Percentiles rank a stretch among this genome's conserved stretches.
phyloP scores from a whole-genome alignment of 2,797 vertebrate genomes.

The Pterois miles region DNA sequence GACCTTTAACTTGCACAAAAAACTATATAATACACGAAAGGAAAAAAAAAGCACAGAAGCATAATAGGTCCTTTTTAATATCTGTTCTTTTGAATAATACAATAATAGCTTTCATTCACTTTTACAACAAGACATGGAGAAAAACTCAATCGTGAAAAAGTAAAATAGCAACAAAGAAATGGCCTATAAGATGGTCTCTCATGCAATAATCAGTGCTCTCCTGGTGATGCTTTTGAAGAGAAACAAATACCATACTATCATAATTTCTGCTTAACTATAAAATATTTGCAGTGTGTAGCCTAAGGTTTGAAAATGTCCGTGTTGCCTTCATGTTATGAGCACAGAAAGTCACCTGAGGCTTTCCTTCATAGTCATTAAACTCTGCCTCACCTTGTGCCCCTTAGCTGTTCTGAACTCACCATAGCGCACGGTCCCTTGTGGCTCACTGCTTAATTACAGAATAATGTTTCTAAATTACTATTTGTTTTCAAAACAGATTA shows the following conservation, averaged over 20 bases:
- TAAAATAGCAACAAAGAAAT: background rate
- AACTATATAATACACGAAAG: no score
- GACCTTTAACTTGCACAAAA: no score
- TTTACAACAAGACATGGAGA: background rate
- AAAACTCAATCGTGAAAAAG: background rate
- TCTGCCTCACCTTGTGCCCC: constrained; percentile 16
- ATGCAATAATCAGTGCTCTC: background rate
- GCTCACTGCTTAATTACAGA: constrained; percentile 53
- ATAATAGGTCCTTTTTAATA: no score
- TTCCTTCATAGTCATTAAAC: constrained; percentile 8
- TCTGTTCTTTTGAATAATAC: no score
- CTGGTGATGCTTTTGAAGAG: background rate
- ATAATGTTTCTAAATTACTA: constrained; percentile 55
- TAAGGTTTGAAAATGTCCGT: background rate
- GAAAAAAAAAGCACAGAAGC: no score
- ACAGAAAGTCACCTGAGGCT: background rate
- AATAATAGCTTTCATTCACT: no score
- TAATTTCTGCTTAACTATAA: background rate
- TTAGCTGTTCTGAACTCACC: constrained; percentile 6
- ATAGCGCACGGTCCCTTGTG: constrained; percentile 12
- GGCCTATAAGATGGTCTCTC: background rate
- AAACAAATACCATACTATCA: background rate
- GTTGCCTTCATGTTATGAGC: constrained; percentile 2
- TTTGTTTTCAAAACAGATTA: constrained; percentile 72
- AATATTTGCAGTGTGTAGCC: background rate